Conservation (phyloP, 2,113 vertebrate species). For the Nettapus auritus region DNA sequence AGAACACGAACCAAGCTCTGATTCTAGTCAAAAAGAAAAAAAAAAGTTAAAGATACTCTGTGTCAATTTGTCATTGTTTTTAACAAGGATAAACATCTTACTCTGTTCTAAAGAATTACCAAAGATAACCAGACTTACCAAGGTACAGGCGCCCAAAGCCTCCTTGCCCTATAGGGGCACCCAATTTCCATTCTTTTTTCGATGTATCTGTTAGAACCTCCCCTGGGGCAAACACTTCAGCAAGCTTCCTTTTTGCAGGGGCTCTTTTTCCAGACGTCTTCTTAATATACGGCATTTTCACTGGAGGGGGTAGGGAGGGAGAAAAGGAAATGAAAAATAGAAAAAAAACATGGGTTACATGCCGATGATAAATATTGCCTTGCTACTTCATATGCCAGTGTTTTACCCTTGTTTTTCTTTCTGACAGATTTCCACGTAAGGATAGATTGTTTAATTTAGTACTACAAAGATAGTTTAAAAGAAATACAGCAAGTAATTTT, state of each 20-base stretch:
- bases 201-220: conserved; percentile 87
- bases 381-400: background rate
- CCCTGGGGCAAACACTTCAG: conserved; percentile 88
- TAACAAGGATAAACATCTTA: background rate
- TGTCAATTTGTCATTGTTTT: background rate
- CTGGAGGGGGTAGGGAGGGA: background rate
- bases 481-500: background rate
- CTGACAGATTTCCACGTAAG: background rate
- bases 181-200: conserved; percentile 94
- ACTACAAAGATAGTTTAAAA: background rate
- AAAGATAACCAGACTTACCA: conserved; percentile 76
- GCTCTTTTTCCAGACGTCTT: conserved; percentile 78
- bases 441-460: background rate
- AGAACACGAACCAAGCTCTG: background rate
- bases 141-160: conserved; percentile 94
- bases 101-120: background rate
- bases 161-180: conserved; percentile 87
- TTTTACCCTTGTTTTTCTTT: background rate
- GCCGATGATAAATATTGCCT: background rate
- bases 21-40: background rate
- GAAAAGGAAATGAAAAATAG: background rate
- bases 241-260: conserved; percentile 88
- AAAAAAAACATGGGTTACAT: background rate
- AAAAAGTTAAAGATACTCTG: background rate
- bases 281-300: conserved; percentile 87